These are phyloP conservation scores for Drosophila miranda DNA, from an alignment of 1,140 invertebrate genomes.

Conservation along the genomic window DNA sequence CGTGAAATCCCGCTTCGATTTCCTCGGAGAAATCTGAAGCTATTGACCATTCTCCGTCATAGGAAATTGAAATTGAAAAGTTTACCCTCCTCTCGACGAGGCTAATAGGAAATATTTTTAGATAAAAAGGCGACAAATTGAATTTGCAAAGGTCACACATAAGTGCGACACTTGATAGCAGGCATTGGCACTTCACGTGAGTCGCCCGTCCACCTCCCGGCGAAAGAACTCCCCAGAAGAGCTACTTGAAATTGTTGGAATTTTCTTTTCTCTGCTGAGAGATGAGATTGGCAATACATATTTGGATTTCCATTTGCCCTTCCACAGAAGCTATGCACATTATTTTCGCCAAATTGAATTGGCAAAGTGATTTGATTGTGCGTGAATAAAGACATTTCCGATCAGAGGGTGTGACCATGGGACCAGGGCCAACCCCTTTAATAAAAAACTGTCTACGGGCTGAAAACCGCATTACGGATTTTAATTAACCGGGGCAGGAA, in stretches of 20 bases:
- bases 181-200: constrained; percentile 66
- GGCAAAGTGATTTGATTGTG: constrained; percentile 71
- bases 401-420: constrained; percentile 39
- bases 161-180: constrained; percentile 73
- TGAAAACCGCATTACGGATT: constrained; percentile 72
- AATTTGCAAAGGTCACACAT: constrained; percentile 80
- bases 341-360: constrained; percentile 74
- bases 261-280: constrained; percentile 7
- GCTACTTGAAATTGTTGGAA: constrained; percentile 47
- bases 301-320: constrained; percentile 67
- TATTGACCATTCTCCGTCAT: constrained; percentile 16
- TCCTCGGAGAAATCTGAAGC: constrained; percentile 1
- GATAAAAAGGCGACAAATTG: constrained; percentile 80
- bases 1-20: not conserved
- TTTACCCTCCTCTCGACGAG: not conserved
- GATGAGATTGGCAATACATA: constrained; percentile 28
- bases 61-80: constrained; percentile 32
- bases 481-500: constrained; percentile 60
- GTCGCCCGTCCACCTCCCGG: not conserved
- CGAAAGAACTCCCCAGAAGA: not conserved
- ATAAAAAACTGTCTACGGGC: constrained; percentile 8
- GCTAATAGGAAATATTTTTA: constrained; percentile 76
- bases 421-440: constrained; percentile 51
- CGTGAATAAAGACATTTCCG: constrained; percentile 37
- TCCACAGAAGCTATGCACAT: constrained; percentile 30